Evolutionary conservation across 2,113 vertebrate genomes (phyloP), one percentile per base, ranked within the genome.

Genomic region (Crotalus helleri): DNA sequence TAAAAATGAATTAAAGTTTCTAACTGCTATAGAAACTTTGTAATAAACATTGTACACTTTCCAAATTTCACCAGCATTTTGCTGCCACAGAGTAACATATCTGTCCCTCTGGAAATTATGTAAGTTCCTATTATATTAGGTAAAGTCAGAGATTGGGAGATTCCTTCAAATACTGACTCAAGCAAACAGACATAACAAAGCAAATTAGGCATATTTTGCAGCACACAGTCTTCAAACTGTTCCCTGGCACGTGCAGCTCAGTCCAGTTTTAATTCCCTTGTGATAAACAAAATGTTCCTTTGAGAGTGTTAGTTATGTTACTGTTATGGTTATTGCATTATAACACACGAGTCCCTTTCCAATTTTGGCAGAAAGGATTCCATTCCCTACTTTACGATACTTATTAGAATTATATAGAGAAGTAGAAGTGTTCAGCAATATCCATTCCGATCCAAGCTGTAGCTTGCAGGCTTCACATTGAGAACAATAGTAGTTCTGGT

Each of bases 161-260:
- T 9, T 92, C 24, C n/a, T 53, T 59, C 69, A 57, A 59, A n/a
- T 87, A n/a, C 61, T 26, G 26, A 54, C 10, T 33, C 23, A 13
- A 90, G 64, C 64, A 81, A 92, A n/a, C 54, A 93, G 88, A 85
- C 88, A 90, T 89, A 93, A 90, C 92, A 93, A 93, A 85, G 85
- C 19, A n/a, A 51, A 93, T 55, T 5, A 85, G 29, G n/a, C 46
- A 64, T 44, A 39, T 81, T 86, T 86, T 85, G 46, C 46, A 93
- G 74, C 46, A 90, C 81, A 3, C 44, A n/a, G 54, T 57, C 46
- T 39, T 85, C 64, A 90, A 85, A 93, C 85, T 5, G n/a, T 24
- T 90, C 39, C 90, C 53, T 93, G 92, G 69, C 88, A 61, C 11
- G 33, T 2, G 10, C 88, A 85, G 26, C n/a, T 85, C 58, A n/a